Base-by-base conservation (phyloP, 2,113 vertebrate genomes). In the Morone saxatilis region DNA sequence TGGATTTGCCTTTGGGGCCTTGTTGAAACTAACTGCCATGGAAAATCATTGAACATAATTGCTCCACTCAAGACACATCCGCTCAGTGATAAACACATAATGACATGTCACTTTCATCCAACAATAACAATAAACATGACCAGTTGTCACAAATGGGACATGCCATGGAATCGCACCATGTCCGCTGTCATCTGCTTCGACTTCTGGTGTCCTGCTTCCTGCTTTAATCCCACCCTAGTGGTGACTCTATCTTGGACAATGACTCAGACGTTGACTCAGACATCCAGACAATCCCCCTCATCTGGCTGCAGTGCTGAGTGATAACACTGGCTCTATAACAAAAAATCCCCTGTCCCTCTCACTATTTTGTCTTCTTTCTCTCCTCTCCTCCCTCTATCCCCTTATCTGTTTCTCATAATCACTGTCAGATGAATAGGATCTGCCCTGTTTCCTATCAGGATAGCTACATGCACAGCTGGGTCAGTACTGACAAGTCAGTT, bases 391-490 rank as follows among this genome's bases (percentile, higher is more conserved):
- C 51, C 14, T 67, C 25, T 43, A 17, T 77, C 75, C 36, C 45
- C 84, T 72, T 41, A 77, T 72, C 70, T 47, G 47, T 78, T 81
- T 79, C 71, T 89, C 57, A 82, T 92, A 91, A 94, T 92, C 71
- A 82, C 31, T 89, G 51, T 80, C 90, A 92, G 86, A 93, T 90
- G 86, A 85, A 72, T 69, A 84, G 38, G 50, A 71, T 75, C 60
- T 67, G 51, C 41, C 17, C 36, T 53, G 81, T 72, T 83, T 89
- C 67, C 85, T 65, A 81, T 76, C 71, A 80, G 66, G 25, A 41
- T 51, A 80, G 82, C 50, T 67, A 62, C 43, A 63, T 74, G 61
- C 80, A 81, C 83, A 88, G 54, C 71, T 74, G 80, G 80, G 62
- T 54, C n/a, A 79, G 67, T 45, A 53, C 47, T 76, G 86, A 87